Evolutionary conservation across 2,113 vertebrate genomes (phyloP).

Genomic region (Rhipidura dahli): DNA sequence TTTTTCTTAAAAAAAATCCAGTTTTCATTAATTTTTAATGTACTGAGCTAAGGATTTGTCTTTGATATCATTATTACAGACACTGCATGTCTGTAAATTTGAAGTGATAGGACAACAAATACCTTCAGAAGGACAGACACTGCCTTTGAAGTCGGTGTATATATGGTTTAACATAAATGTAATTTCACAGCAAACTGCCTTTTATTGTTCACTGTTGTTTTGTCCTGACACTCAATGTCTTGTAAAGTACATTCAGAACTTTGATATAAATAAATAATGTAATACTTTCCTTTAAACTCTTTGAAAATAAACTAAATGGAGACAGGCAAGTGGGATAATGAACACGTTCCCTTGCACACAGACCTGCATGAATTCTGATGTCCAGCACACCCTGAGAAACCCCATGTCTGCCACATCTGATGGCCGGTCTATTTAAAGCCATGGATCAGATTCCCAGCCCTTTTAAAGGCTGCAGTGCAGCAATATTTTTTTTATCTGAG

Average conservation of each 20-base stretch:
- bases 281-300: neutral
- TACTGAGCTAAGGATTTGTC: constrained; percentile 16
- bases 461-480: neutral
- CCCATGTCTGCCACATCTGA: neutral
- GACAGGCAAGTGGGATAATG: neutral
- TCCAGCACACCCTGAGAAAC: neutral
- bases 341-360: neutral
- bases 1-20: neutral
- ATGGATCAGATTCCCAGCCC: neutral
- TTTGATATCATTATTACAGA: constrained; percentile 44
- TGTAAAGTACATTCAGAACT: constrained; percentile 20
- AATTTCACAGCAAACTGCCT: constrained; percentile 59
- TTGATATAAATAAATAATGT: constrained; percentile 14
- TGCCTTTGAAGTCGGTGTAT: constrained; percentile 40
- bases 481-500: neutral
- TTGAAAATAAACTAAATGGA: neutral
- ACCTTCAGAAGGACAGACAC: constrained; percentile 47
- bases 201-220: constrained; percentile 50
- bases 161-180: constrained; percentile 38
- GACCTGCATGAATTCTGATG: neutral
- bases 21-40: constrained; percentile 48
- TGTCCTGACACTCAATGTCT: neutral
- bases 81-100: constrained; percentile 7
- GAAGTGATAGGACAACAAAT: constrained; percentile 21
- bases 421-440: neutral